These are phyloP conservation scores for Alloscopus bannaensis DNA, from an alignment of 2,888 invertebrate species.

Conservation along the genomic window DNA sequence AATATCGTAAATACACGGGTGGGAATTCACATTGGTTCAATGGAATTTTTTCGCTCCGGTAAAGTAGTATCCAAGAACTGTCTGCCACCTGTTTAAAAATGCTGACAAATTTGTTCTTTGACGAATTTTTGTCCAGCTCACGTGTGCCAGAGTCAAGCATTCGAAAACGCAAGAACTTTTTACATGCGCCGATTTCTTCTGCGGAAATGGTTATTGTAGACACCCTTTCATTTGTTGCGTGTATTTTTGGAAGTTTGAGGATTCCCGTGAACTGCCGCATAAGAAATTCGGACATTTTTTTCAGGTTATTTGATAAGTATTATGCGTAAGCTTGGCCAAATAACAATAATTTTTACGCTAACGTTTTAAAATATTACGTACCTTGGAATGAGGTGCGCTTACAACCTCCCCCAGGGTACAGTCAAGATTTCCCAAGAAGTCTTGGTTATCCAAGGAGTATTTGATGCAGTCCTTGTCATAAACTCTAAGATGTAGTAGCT, in stretches of 20 bases:
- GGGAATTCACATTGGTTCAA: neutral
- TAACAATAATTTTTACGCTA: neutral
- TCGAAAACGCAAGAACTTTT: conserved; percentile 75
- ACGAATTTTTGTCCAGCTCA: conserved; percentile 7
- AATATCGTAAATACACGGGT: conserved; percentile 8
- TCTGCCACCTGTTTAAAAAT: conserved; percentile 75
- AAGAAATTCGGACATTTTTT: neutral
- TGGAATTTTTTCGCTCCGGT: conserved; percentile 76
- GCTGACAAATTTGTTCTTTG: conserved; percentile 71
- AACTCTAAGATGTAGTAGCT: conserved; percentile 77
- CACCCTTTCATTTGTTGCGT: conserved; percentile 27
- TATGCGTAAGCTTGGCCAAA: neutral
- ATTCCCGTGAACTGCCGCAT: conserved; percentile 41
- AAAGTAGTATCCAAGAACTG: conserved; percentile 76
- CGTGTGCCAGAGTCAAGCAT: conserved; percentile 63
- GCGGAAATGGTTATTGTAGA: conserved; percentile 74
- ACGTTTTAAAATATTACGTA: too few relatives aligned
- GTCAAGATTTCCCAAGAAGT: conserved; percentile 78
- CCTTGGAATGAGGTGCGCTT: conserved; percentile 71
- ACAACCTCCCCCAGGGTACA: conserved; percentile 78
- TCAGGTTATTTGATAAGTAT: neutral
- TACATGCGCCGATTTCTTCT: conserved; percentile 75
- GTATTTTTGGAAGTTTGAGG: conserved; percentile 49
- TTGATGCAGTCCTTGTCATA: conserved; percentile 75
- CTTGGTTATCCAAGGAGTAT: conserved; percentile 74